Conservation (phyloP, 2,888 invertebrate species). For the Nephrotoma appendiculata region DNA sequence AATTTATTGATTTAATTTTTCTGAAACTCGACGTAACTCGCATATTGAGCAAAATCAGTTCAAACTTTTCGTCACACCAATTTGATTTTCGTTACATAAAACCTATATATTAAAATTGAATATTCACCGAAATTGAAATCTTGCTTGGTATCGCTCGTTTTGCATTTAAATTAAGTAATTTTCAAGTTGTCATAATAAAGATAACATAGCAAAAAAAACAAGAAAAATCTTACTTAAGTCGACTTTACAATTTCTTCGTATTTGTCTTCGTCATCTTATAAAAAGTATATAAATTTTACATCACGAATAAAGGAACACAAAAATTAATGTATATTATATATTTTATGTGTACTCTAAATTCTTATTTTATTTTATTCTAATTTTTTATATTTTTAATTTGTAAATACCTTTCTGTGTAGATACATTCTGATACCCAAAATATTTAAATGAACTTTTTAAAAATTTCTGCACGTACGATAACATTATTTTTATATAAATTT, state of each 20-base stretch:
- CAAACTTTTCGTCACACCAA: neutral
- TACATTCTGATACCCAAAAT: neutral
- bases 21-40: neutral
- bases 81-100: neutral
- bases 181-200: neutral
- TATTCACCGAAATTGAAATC: neutral
- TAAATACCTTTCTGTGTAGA: neutral
- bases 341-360: neutral
- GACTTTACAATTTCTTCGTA: neutral
- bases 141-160: neutral
- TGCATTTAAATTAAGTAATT: neutral
- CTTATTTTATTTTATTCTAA: neutral
- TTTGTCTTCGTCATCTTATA: neutral
- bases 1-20: neutral
- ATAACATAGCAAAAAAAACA: neutral
- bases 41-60: neutral
- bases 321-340: neutral
- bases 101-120: neutral
- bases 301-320: neutral
- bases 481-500: neutral
- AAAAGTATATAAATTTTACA: neutral
- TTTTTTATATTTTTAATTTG: neutral
- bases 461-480: neutral
- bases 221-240: neutral
- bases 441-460: neutral